Conservation (phyloP, 2,888 invertebrate genomes). For the Electrophaes corylata region DNA sequence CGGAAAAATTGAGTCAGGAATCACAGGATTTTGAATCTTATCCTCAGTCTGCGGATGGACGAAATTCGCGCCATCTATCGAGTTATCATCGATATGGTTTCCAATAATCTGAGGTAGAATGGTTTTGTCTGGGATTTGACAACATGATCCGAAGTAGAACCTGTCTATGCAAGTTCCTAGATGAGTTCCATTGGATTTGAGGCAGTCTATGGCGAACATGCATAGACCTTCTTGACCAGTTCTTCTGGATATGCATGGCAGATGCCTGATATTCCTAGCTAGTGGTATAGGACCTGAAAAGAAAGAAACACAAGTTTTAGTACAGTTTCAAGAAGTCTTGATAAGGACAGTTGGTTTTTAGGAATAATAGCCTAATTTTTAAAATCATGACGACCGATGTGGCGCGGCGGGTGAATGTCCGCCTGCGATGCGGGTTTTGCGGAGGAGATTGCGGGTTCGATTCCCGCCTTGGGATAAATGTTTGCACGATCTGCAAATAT, state of each 20-base stretch:
- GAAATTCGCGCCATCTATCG: conserved; percentile 80
- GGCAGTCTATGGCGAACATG: conserved; percentile 97
- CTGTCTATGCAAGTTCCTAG: conserved; percentile 96
- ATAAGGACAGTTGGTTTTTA: background rate
- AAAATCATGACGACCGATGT: too few relatives aligned
- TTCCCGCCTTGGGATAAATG: too few relatives aligned
- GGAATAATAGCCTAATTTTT: too few relatives aligned
- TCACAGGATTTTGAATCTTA: conserved; percentile 48
- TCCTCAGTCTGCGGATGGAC: conserved; percentile 75
- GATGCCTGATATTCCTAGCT: conserved; percentile 94
- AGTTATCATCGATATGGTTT: conserved; percentile 86
- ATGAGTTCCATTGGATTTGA: conserved; percentile 95
- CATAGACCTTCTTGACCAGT: conserved; percentile 93
- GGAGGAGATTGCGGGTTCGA: too few relatives aligned
- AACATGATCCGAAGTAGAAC: conserved; percentile 97
- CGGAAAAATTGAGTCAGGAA: conserved; percentile 40
- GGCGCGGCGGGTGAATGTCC: too few relatives aligned
- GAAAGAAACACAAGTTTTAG: conserved; percentile 40
- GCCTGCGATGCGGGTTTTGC: too few relatives aligned
- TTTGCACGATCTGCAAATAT: too few relatives aligned
- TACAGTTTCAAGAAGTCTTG: background rate
- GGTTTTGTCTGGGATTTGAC: conserved; percentile 87
- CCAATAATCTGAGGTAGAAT: conserved; percentile 82
- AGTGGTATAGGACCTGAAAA: conserved; percentile 87
- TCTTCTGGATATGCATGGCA: conserved; percentile 93